phyloP scores from a whole-genome alignment of 2,888 invertebrate genomes.

The Pyrrhosoma nymphula region DNA sequence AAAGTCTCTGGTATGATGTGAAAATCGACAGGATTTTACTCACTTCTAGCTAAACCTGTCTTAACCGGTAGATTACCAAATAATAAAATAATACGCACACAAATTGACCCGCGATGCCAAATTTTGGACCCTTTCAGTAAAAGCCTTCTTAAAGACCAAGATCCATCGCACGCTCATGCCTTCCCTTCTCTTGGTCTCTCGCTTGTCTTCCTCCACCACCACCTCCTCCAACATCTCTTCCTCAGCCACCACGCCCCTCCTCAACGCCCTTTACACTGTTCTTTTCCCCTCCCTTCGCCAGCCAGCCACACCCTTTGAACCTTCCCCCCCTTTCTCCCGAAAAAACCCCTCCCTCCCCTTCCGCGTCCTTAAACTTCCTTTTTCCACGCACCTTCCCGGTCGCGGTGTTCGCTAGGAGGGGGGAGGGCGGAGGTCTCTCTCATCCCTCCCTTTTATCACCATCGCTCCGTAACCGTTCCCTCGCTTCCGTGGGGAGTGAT shows the following conservation, averaged over 20 bases:
- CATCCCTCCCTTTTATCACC: background rate
- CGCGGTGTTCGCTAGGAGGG: background rate
- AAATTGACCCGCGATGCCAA: too few species aligned
- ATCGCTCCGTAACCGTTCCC: background rate
- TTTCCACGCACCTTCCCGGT: constrained; percentile 18
- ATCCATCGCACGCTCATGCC: background rate
- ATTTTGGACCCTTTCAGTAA: too few species aligned
- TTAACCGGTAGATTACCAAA: too few species aligned
- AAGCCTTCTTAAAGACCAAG: too few species aligned
- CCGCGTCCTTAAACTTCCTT: background rate
- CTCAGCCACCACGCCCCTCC: background rate
- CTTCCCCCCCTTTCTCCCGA: background rate
- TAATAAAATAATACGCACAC: too few species aligned
- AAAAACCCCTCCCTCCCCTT: background rate
- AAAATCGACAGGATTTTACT: too few species aligned
- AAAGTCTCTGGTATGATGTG: too few species aligned
- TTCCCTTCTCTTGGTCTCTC: background rate
- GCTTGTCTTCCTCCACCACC: background rate
- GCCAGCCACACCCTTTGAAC: background rate
- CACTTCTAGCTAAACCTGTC: too few species aligned
- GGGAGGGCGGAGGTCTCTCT: background rate
- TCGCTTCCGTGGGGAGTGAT: background rate
- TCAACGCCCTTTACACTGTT: too few species aligned
- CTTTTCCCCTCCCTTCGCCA: background rate
- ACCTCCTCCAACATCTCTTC: background rate